Percentiles rank a stretch among this genome's conserved stretches.
These are phyloP conservation scores for Ardeotis arabs DNA, from an alignment of 2,113 vertebrate species.

Conservation along the genomic window DNA sequence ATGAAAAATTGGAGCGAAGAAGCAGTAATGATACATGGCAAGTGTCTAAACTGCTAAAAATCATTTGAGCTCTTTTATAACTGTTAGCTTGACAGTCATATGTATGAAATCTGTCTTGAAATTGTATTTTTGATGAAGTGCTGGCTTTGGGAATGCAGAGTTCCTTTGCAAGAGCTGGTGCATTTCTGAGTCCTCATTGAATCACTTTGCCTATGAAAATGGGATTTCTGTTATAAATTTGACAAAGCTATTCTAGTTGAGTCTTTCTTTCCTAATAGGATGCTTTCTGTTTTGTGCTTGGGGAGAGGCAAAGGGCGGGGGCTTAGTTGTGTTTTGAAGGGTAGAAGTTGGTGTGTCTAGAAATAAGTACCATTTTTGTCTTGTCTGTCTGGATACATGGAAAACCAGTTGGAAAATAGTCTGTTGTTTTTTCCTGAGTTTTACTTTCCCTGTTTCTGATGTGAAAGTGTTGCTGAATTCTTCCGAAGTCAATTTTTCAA, in stretches of 20 bases:
- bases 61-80: neutral
- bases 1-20: neutral
- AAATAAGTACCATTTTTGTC: neutral
- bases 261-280: neutral
- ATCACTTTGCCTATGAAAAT: neutral
- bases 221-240: neutral
- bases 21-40: neutral
- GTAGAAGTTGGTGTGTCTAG: neutral
- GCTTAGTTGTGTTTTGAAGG: neutral
- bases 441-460: neutral
- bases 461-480: neutral
- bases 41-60: constrained; percentile 1
- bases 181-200: neutral
- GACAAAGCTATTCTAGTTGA: neutral
- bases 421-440: neutral
- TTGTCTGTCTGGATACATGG: neutral
- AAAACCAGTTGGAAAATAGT: neutral
- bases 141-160: neutral
- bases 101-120: neutral
- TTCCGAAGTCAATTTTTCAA: neutral
- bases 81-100: neutral
- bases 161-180: neutral
- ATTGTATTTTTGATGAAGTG: neutral
- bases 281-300: neutral
- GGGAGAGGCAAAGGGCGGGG: rapidly evolving